Percentiles rank a stretch among this genome's conserved stretches.
phyloP scores from a whole-genome alignment of 1,140 invertebrate genomes.

The Eubasilissa regina region DNA sequence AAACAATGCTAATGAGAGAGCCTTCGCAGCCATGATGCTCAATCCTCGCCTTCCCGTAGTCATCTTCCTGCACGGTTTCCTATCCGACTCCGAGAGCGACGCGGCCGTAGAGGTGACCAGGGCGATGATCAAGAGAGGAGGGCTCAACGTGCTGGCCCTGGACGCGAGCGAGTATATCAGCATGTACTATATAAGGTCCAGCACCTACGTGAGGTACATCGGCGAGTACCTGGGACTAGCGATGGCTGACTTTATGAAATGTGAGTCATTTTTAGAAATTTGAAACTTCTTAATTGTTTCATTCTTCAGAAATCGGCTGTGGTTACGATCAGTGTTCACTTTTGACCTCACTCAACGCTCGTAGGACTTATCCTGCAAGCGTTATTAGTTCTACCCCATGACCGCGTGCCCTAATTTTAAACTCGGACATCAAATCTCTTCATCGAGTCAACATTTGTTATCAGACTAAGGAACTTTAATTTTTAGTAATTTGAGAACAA shows the following conservation, averaged over 20 bases:
- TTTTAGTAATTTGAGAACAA: too few species aligned
- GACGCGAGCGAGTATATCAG: constrained; percentile 65
- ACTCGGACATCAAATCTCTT: too few species aligned
- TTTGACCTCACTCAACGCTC: too few species aligned
- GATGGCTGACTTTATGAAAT: constrained; percentile 63
- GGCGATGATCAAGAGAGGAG: constrained; percentile 65
- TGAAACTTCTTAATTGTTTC: too few species aligned
- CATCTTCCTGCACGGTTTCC: constrained; percentile 67
- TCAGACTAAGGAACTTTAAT: too few species aligned
- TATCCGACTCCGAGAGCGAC: constrained; percentile 63
- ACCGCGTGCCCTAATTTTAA: too few species aligned
- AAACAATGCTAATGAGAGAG: constrained; percentile 62
- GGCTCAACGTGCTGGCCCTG: constrained; percentile 67
- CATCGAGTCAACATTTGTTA: too few species aligned
- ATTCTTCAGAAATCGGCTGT: too few species aligned
- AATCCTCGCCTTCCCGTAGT: constrained; percentile 55
- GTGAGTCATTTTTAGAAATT: too few species aligned
- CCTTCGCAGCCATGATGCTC: neutral
- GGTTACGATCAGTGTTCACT: too few species aligned
- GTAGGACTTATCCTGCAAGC: too few species aligned
- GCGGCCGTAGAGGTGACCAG: constrained; percentile 63
- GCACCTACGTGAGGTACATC: constrained; percentile 67
- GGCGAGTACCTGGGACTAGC: constrained; percentile 62
- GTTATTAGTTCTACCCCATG: too few species aligned
- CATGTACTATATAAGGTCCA: constrained; percentile 65